Evolutionary conservation across 2,113 vertebrate species (phyloP).

Genomic region (Bubalus kerabau): DNA sequence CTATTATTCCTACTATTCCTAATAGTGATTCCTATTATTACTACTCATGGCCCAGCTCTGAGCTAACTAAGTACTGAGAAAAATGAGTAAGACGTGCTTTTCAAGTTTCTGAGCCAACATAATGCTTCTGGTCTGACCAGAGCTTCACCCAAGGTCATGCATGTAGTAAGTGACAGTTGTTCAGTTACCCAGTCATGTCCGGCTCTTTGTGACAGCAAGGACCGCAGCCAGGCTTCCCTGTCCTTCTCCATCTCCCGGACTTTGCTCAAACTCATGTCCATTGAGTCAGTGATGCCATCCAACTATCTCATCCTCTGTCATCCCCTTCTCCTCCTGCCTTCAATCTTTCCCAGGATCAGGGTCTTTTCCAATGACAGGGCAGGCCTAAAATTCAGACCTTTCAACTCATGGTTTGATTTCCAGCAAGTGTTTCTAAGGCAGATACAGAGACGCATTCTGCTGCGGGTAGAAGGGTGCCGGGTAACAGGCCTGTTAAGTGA

Average conservation of each 20-base stretch:
- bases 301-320: not conserved
- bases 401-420: not conserved
- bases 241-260: not conserved
- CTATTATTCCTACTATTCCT: too few species aligned
- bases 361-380: not conserved
- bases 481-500: accelerated
- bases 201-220: not conserved
- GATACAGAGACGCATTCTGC: accelerated
- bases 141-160: not conserved
- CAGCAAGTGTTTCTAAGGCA: not conserved
- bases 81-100: not conserved
- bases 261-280: not conserved
- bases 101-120: not conserved
- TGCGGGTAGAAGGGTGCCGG: accelerated
- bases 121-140: not conserved
- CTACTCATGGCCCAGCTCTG: not conserved
- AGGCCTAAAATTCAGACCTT: not conserved
- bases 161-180: not conserved
- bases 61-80: not conserved
- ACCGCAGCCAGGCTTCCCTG: not conserved
- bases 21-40: not conserved
- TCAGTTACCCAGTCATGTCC: not conserved
- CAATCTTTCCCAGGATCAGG: not conserved
- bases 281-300: not conserved
- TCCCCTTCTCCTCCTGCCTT: not conserved